Evolutionary conservation across 2,797 vertebrate species (phyloP).

Genomic region (Cyclopterus lumpus): DNA sequence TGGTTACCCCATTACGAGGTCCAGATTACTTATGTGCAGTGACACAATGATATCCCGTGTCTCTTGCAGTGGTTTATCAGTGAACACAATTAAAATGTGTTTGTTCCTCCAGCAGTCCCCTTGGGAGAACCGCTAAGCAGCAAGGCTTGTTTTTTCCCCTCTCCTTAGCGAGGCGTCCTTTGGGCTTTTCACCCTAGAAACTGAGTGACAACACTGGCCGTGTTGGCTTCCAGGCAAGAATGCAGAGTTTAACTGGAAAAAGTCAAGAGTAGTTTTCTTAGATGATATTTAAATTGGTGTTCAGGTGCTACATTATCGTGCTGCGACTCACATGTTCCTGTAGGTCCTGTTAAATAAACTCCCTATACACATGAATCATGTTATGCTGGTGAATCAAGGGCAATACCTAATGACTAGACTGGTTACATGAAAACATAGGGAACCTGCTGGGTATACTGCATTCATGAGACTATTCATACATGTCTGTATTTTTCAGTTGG

Average conservation of each 20-base stretch:
- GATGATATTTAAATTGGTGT: not conserved
- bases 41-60: constrained; percentile 23
- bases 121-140: constrained; percentile 55
- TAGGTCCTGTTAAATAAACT: not conserved
- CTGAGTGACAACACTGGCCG: constrained; percentile 71
- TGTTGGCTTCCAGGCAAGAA: constrained; percentile 44
- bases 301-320: not conserved
- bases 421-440: not conserved
- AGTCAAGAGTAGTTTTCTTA: not conserved
- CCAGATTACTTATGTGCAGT: constrained; percentile 9
- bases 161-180: constrained; percentile 61
- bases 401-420: not conserved
- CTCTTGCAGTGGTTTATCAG: constrained; percentile 43
- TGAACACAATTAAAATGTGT: constrained; percentile 85
- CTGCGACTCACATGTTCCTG: not conserved
- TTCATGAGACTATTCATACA: not conserved
- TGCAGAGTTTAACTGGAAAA: constrained; percentile 19
- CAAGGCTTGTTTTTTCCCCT: constrained; percentile 78
- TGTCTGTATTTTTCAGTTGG: not conserved
- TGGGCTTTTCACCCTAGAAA: constrained; percentile 79
- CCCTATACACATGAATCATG: not conserved
- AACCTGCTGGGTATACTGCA: not conserved
- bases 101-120: constrained; percentile 78
- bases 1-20: constrained; percentile 6
- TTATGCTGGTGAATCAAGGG: not conserved